phyloP scores from a whole-genome alignment of 2,113 vertebrate species.

The Chlorodrepanis virens region DNA sequence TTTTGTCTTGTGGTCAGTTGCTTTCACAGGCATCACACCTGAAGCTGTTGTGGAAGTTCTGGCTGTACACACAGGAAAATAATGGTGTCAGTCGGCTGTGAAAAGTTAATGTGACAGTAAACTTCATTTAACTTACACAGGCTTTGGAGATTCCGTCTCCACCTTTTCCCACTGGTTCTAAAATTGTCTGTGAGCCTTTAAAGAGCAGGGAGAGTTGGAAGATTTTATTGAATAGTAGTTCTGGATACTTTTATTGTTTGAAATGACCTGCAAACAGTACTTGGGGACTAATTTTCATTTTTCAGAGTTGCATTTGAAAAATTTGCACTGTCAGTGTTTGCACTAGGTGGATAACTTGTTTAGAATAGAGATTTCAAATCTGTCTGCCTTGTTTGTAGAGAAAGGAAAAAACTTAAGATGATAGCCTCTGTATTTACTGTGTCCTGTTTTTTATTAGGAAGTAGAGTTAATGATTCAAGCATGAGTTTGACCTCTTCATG shows the following conservation, averaged over 20 bases:
- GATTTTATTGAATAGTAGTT: neutral
- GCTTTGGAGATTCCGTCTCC: neutral
- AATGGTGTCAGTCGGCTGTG: neutral
- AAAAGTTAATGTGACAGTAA: neutral
- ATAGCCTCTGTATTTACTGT: neutral
- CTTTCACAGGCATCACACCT: neutral
- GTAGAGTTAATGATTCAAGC: constrained; percentile 22
- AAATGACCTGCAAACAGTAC: neutral
- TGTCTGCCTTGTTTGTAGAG: neutral
- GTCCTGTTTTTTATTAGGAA: constrained; percentile 1
- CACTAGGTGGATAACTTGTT: neutral
- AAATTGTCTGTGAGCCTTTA: neutral
- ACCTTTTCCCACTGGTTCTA: neutral
- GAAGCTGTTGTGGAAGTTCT: neutral
- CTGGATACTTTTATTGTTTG: neutral
- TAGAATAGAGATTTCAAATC: neutral
- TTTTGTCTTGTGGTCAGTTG: neutral
- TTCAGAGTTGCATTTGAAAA: neutral
- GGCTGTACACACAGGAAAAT: neutral
- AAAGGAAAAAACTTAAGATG: neutral
- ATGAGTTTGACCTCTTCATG: neutral
- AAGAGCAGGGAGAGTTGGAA: neutral
- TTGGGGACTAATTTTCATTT: neutral
- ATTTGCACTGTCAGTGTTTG: neutral
- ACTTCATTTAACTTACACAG: neutral